Evolutionary conservation across 1,140 invertebrate genomes (phyloP).

Genomic region (Drosophila ohnishii): DNA sequence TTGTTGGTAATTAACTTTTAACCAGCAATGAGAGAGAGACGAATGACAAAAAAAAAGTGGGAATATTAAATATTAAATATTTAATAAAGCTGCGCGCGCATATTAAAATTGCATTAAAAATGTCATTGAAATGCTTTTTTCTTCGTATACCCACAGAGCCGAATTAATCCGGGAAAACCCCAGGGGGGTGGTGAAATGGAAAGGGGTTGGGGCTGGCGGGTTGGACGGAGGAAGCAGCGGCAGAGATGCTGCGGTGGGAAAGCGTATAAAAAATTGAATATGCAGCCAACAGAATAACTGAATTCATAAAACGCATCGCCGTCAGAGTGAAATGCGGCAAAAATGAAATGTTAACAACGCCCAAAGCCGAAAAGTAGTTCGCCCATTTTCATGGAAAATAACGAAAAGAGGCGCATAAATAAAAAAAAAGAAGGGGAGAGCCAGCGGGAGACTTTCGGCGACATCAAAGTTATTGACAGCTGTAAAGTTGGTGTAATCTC

Average conservation of each 20-base stretch:
- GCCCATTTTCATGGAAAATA: constrained; percentile 37
- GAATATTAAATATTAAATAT: constrained; percentile 58
- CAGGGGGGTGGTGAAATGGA: not conserved
- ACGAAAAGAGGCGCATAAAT: constrained; percentile 70
- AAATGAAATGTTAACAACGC: constrained; percentile 64
- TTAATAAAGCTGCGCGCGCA: constrained; percentile 80
- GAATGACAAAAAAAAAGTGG: not conserved
- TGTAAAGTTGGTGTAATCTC: constrained; percentile 70
- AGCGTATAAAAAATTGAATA: constrained; percentile 66
- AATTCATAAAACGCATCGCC: constrained; percentile 58
- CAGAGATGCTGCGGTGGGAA: constrained; percentile 29
- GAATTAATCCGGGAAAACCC: constrained; percentile 59
- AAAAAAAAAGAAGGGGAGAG: constrained; percentile 7
- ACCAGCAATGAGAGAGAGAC: constrained; percentile 28
- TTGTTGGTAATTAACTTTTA: constrained; percentile 67
- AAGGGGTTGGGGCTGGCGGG: not conserved
- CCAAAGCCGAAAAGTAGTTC: constrained; percentile 76
- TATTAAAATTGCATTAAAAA: constrained; percentile 80
- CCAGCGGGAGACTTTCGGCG: constrained; percentile 18
- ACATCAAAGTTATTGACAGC: constrained; percentile 77
- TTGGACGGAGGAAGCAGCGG: constrained; percentile 6
- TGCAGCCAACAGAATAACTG: constrained; percentile 55
- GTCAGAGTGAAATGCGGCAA: constrained; percentile 43
- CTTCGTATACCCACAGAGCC: constrained; percentile 5
- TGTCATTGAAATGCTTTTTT: constrained; percentile 49